Conservation (phyloP, 1,140 invertebrate genomes). For the Zeugodacus cucurbitae region DNA sequence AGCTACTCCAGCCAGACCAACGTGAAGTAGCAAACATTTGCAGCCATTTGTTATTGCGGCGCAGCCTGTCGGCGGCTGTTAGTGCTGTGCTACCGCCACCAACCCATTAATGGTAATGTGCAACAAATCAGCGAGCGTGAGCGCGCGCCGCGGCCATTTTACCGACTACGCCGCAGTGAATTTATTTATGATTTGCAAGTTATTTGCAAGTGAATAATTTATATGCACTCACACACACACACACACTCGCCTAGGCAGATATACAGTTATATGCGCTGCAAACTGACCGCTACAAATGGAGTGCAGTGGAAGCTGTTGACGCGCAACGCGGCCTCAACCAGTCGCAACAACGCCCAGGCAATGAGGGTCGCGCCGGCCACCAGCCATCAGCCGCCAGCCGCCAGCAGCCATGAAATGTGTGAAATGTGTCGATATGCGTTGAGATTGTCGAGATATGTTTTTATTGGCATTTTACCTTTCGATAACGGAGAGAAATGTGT, state of each 20-base stretch:
- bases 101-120: constrained; percentile 33
- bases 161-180: neutral
- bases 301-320: neutral
- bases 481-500: neutral
- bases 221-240: neutral
- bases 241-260: neutral
- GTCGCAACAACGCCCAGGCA: neutral
- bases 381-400: neutral
- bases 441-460: neutral
- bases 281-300: neutral
- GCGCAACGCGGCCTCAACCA: neutral
- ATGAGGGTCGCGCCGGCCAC: neutral
- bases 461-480: constrained; percentile 35
- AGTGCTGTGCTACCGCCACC: neutral
- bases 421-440: constrained; percentile 24
- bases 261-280: neutral
- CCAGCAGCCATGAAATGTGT: constrained; percentile 9
- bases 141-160: constrained; percentile 1
- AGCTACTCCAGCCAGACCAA: neutral
- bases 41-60: constrained; percentile 18
- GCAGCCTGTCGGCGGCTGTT: neutral
- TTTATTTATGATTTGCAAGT: constrained; percentile 37
- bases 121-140: constrained; percentile 1
- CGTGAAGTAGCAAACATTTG: neutral
- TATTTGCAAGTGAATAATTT: constrained; percentile 12